phyloP scores from a whole-genome alignment of 2,113 vertebrate species.

The Oryctolagus cuniculus region mOryCun1.1 NC_091434.1:181083001-181083500 shows the following conservation, averaged over 20 bases:
- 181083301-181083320: not conserved
- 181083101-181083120: not conserved
- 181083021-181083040: not conserved
- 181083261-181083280: not conserved
- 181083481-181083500: not conserved
- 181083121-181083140: not conserved
- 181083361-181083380: not conserved
- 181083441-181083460: too few species aligned
- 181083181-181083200: not conserved
- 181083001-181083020: not conserved
- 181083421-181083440: too few species aligned
- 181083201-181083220: too few species aligned
- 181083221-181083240: not conserved
- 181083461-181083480: too few species aligned
- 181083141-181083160: not conserved
- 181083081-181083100: not conserved
- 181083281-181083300: not conserved
- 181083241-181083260: not conserved
- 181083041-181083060: not conserved
- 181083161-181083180: not conserved
- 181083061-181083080: not conserved
- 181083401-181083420: too few species aligned
- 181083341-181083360: not conserved
- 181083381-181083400: too few species aligned
- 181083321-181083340: not conserved